These are phyloP conservation scores for Euwallacea similis DNA, from an alignment of 1,140 invertebrate species.

Conservation along the genomic window DNA sequence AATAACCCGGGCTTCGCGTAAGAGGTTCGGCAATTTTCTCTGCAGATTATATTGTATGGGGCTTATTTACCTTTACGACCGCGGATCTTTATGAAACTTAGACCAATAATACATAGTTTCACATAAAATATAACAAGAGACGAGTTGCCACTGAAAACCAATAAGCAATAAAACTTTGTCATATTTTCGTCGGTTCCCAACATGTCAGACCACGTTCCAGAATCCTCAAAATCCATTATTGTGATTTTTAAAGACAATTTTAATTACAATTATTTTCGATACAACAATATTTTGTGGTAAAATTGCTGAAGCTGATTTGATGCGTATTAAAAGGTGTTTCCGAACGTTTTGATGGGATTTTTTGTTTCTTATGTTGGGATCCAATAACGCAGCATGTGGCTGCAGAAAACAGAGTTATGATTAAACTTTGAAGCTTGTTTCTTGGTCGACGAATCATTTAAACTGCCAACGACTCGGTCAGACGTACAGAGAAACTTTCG, in stretches of 20 bases:
- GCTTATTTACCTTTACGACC: slow-evolving; percentile 22
- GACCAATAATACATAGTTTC: slow-evolving; percentile 25
- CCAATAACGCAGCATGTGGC: not conserved
- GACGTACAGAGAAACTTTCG: slow-evolving; percentile 10
- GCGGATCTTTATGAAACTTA: slow-evolving; percentile 8
- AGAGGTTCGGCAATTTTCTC: not conserved
- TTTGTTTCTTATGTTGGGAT: not conserved
- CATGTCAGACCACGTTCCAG: slow-evolving; percentile 1
- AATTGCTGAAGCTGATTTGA: no score
- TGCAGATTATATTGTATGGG: not conserved
- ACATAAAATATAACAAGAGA: slow-evolving; percentile 26
- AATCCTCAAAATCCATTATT: not conserved
- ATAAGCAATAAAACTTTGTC: slow-evolving; percentile 27
- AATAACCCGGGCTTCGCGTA: no score
- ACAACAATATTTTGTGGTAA: no score
- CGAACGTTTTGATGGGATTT: no score
- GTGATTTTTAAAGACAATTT: no score
- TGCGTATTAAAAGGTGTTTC: no score
- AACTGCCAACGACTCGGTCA: slow-evolving; percentile 14
- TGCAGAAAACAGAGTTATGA: slow-evolving; percentile 11
- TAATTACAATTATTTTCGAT: no score
- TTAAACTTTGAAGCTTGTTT: slow-evolving; percentile 21
- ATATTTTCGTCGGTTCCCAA: slow-evolving; percentile 7
- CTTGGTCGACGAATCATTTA: slow-evolving; percentile 21
- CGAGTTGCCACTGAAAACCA: slow-evolving; percentile 14